Evolutionary conservation across 2,888 invertebrate genomes (phyloP), one percentile per base, ranked within the genome.

Genomic region (Ophion obscuratus): DNA sequence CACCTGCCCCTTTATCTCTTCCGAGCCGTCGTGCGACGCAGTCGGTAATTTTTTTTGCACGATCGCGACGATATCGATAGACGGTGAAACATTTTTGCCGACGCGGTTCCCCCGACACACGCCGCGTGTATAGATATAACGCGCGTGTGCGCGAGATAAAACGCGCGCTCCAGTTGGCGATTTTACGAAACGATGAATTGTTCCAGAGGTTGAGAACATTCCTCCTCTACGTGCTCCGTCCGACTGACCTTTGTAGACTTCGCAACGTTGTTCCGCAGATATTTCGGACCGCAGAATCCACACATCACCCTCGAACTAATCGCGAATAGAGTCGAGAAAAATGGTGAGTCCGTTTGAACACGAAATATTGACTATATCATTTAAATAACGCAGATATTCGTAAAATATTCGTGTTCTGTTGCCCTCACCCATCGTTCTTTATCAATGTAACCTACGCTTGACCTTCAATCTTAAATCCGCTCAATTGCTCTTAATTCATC

Each of bases 121-220:
- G 36, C 17, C 17, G 17, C 9, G 40, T 7, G 17, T 17, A 4
- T 17, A 5, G 53, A 10, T 44, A 44, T 44, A 36, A 36, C 31
- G 31, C 20, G 20, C 40, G 20, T 44, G 67, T 9, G 27, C 17
- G 17, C 17, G 31, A 59, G 44, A 44, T 62, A 40, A 75, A 75
- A 47, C 59, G 14, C 40, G 44, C 67, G 47, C 79, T 86, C 85
- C 85, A 83, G 85, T 76, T 62, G 47, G 77, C 44, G 10, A 59
- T 77, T 74, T 44, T 74, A 64, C 76, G 80, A 81, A 78, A 79
- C 68, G 68, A 80, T 83, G 53, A 70, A 83, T 86, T 66, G 74
- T 86, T 86, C 83, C 86, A 86, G 66, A 76, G 77, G 76, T 83
- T 83, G 86, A 83, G 83, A 80, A 86, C 86, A 82, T 81, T 77